Conservation (phyloP, 2,797 vertebrate genomes). For the Bryconaethiops microstoma region DNA sequence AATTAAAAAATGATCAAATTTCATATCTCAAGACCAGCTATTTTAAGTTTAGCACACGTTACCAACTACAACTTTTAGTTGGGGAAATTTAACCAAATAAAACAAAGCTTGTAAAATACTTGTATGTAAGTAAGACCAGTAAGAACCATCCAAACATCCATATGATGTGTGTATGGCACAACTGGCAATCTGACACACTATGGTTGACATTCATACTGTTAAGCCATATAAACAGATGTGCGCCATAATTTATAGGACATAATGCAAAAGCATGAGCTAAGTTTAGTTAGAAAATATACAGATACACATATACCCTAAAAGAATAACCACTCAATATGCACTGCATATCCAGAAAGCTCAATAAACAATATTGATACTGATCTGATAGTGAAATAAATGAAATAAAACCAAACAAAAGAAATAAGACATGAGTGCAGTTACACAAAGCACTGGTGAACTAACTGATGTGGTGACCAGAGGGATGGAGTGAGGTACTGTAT, state of each 20-base stretch:
- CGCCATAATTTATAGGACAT: slow-evolving; percentile 22
- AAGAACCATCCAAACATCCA: too few species aligned
- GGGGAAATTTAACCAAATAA: too few species aligned
- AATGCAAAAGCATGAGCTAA: slow-evolving; percentile 26
- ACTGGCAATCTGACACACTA: too few species aligned
- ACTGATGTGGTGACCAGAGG: background rate
- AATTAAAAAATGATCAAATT: too few species aligned
- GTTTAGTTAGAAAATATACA: slow-evolving; percentile 14
- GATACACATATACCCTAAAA: background rate
- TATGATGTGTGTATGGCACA: too few species aligned
- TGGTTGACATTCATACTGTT: too few species aligned
- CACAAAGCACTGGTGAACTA: background rate
- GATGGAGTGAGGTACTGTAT: background rate
- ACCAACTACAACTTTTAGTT: too few species aligned
- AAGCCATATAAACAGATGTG: too few species aligned
- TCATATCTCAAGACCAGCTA: too few species aligned
- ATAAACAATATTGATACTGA: background rate
- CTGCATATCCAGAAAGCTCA: slow-evolving; percentile 7
- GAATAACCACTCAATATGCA: slow-evolving; percentile 10
- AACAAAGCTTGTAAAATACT: too few species aligned
- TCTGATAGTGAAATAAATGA: slow-evolving; percentile 19
- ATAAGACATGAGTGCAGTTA: background rate
- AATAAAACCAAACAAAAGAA: background rate
- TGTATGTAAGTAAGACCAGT: too few species aligned
- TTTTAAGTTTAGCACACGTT: too few species aligned